phyloP scores from a whole-genome alignment of 2,888 invertebrate genomes.

The Aphidius colemani region DNA sequence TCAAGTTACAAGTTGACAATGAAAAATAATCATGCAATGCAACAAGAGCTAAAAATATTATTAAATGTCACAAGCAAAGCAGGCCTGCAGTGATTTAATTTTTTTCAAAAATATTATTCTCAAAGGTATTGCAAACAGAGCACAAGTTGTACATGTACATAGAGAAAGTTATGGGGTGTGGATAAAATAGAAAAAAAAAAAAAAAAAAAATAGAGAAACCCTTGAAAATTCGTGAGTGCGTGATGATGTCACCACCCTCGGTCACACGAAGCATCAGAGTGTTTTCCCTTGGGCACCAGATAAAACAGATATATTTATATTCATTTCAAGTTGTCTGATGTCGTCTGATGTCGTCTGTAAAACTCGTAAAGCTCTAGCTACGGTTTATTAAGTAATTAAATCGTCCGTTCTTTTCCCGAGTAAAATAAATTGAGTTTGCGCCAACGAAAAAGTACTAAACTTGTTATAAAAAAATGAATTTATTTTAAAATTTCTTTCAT shows the following conservation, averaged over 20 bases:
- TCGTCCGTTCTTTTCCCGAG: slow-evolving; percentile 27
- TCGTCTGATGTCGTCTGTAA: slow-evolving; percentile 23
- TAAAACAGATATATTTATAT: slow-evolving; percentile 9
- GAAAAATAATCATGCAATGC: too few relatives aligned
- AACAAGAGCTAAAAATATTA: too few relatives aligned
- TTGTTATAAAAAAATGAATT: slow-evolving; percentile 30
- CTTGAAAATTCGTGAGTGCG: slow-evolving; percentile 21
- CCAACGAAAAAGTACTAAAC: slow-evolving; percentile 28
- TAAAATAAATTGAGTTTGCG: slow-evolving; percentile 39
- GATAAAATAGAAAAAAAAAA: slow-evolving; percentile 25
- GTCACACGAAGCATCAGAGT: slow-evolving; percentile 7
- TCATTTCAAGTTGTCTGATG: slow-evolving; percentile 11
- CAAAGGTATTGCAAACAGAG: too few relatives aligned
- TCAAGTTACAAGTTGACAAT: too few relatives aligned
- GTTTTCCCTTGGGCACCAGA: slow-evolving; percentile 8
- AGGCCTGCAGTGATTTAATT: too few relatives aligned
- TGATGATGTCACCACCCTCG: slow-evolving; percentile 18
- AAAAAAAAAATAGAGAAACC: slow-evolving; percentile 27
- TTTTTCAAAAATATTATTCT: too few relatives aligned
- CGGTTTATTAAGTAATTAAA: slow-evolving; percentile 46
- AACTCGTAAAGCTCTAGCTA: slow-evolving; percentile 28
- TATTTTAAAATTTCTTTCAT: neutral
- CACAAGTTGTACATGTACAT: too few relatives aligned
- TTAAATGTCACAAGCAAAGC: too few relatives aligned
- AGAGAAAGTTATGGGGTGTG: neutral